Evolutionary conservation across 2,113 vertebrate genomes (phyloP).

Genomic region (Chaenogobius annularis): DNA sequence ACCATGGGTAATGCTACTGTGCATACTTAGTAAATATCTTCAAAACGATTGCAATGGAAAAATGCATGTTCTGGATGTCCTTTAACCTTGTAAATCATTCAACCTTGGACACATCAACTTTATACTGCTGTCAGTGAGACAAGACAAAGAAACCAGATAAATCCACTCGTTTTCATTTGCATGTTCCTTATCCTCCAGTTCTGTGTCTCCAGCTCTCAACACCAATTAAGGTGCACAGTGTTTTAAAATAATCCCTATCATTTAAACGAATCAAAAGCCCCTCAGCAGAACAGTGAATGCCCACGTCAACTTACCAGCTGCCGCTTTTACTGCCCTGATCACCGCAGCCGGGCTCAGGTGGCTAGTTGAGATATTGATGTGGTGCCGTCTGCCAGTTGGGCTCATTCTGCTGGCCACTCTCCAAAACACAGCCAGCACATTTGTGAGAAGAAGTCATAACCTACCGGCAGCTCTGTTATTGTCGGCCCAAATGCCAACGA

Average conservation of each 20-base stretch:
- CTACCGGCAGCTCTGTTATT: conserved; percentile 36
- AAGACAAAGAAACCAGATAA: conserved; percentile 47
- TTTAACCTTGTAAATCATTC: neutral
- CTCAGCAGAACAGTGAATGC: conserved; percentile 51
- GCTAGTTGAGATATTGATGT: conserved; percentile 76
- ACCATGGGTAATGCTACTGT: no score
- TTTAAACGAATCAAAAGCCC: conserved; percentile 77
- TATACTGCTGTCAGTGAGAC: conserved; percentile 34
- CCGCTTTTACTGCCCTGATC: conserved; percentile 71
- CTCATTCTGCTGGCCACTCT: conserved; percentile 55
- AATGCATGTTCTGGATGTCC: no score
- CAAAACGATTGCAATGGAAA: no score
- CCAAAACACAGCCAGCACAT: conserved; percentile 68
- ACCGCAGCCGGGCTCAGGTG: conserved; percentile 67
- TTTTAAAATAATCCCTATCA: conserved; percentile 76
- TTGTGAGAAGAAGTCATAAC: conserved; percentile 65
- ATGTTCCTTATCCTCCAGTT: conserved; percentile 50
- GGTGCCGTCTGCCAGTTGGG: conserved; percentile 64
- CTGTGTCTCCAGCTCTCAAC: conserved; percentile 59
- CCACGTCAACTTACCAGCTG: conserved; percentile 75
- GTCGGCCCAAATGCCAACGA: conserved; percentile 43
- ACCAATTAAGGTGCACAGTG: conserved; percentile 69
- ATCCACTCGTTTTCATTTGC: conserved; percentile 49
- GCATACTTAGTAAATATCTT: no score
- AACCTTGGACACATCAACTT: conserved; percentile 24